Evolutionary conservation across 2,113 vertebrate species (phyloP).

Genomic region (Alligator mississippiensis): DNA sequence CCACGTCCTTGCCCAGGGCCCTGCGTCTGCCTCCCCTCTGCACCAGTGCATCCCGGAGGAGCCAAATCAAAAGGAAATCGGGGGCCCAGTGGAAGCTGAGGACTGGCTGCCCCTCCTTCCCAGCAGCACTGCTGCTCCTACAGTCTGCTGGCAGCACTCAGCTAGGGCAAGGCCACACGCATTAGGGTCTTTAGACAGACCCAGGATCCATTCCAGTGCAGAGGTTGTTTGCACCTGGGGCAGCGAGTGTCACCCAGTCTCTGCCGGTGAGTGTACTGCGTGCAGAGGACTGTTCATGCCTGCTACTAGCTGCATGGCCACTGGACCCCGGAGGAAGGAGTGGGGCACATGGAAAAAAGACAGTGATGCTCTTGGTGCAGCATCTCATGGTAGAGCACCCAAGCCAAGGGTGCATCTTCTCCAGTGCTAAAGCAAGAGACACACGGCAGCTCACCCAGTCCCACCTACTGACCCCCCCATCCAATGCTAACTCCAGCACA

Average conservation of each 20-base stretch:
- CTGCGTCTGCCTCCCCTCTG: background rate
- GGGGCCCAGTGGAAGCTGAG: background rate
- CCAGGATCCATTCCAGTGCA: background rate
- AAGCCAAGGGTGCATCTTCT: background rate
- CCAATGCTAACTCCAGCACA: background rate
- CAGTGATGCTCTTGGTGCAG: background rate
- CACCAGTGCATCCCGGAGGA: background rate
- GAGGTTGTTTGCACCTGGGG: background rate
- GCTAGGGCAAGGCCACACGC: background rate
- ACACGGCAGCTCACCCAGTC: background rate
- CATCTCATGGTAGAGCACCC: background rate
- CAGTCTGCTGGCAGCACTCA: background rate
- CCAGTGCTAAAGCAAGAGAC: background rate
- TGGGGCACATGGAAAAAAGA: background rate
- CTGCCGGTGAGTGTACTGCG: background rate
- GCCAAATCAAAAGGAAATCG: background rate
- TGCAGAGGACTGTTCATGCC: background rate
- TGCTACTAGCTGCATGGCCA: background rate
- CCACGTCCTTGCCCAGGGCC: background rate
- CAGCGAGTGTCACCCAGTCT: background rate
- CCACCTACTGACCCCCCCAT: background rate
- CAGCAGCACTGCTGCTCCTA: background rate
- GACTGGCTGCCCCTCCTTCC: background rate
- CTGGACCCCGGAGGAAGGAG: background rate
- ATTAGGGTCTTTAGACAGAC: background rate